phyloP scores from a whole-genome alignment of 1,140 invertebrate species.

The Rhizoglyphus robini region DNA sequence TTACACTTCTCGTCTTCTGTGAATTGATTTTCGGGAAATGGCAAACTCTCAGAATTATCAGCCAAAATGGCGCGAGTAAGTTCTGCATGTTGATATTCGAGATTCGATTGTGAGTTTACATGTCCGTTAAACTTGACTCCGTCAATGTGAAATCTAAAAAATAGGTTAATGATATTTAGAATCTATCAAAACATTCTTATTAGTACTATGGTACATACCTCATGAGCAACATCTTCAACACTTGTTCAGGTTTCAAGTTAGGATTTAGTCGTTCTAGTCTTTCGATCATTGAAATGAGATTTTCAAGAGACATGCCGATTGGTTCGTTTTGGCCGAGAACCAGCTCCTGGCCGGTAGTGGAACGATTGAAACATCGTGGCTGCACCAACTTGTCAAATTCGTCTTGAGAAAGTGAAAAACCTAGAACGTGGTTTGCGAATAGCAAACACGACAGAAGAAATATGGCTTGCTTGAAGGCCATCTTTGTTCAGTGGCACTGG shows the following conservation, averaged over 20 bases:
- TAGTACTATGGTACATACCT: background rate
- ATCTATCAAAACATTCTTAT: background rate
- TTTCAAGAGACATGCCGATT: slow-evolving; percentile 15
- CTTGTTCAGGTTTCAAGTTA: background rate
- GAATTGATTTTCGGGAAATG: slow-evolving; percentile 13
- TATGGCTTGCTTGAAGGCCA: background rate
- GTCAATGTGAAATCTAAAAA: slow-evolving; percentile 17
- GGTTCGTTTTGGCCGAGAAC: slow-evolving; percentile 12
- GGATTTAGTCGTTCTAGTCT: slow-evolving; percentile 11
- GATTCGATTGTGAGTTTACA: background rate
- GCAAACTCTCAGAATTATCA: too few species aligned
- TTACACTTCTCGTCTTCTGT: slow-evolving; percentile 21
- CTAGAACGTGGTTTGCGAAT: background rate
- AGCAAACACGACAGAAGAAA: background rate
- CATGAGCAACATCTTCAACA: background rate
- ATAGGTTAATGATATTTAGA: background rate
- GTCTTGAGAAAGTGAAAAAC: too few species aligned
- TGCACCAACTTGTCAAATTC: background rate
- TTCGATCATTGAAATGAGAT: slow-evolving; percentile 17
- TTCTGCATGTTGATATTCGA: background rate
- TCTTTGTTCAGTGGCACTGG: too few species aligned
- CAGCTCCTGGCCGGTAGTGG: background rate
- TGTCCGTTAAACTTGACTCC: background rate
- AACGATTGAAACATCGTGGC: slow-evolving; percentile 12
- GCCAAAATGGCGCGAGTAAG: background rate